Base-by-base conservation (phyloP, 2,888 invertebrate genomes). In the Thymelicus sylvestris region DNA sequence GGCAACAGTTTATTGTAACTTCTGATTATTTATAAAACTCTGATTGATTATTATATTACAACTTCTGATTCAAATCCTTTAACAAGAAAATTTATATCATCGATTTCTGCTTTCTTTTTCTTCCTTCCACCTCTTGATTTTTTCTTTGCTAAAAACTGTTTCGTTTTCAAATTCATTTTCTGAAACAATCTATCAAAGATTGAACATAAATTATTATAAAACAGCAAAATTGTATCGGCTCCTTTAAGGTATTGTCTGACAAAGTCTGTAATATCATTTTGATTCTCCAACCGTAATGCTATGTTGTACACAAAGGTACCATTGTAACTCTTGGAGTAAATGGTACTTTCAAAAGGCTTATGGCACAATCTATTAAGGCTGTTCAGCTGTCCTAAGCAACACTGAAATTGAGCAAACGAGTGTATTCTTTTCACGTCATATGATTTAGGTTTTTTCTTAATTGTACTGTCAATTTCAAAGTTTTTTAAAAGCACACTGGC, bases 231-330 rank as follows among this genome's bases (percentile, higher is more conserved):
- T 38, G 87, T 85, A 6, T 74, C 77, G 15, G 91, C 85, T 64
- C 91, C 92, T 79, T 81, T 84, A 6, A 95, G 77, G 74, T 94
- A 94, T 66, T 94, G 86, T 47, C 92, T 86, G 1, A 96, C 81
- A 80, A 95, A 96, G 55, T 79, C 81, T 39, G 89, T 84, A 0
- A 96, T 87, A 78, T 96, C 93, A 0, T 82, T 74, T 31, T 96
- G 94, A 74, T 91, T 93, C 73, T 94, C 95, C 63, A 97, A 91
- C 86, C 95, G 95, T 41, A 88, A 86, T 72, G 95, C 95, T 39
- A 96, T 87, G 89, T 97, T 97, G 79, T 97, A 97, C 0, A 96
- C 83, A 85, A 97, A 96, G 0, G 97, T 96, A 0, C 97, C 97
- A 86, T 97, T 96, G 76, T 95, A 97, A 74, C 95, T 91, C 78